Evolutionary conservation across 2,113 vertebrate genomes (phyloP).

Genomic region (Australoheros scitulus): DNA sequence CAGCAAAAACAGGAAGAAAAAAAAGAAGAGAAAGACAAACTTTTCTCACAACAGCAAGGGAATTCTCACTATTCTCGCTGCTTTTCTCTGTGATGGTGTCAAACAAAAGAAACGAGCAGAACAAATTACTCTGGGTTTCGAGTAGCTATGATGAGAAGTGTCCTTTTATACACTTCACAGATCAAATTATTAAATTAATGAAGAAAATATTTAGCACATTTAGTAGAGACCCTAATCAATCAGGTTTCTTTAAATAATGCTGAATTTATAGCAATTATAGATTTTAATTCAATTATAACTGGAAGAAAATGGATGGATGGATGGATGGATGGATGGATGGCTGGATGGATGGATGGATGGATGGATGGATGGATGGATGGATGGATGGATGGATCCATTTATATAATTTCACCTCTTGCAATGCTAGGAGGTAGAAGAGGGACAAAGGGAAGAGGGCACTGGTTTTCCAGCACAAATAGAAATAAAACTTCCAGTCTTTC

Average conservation of each 20-base stretch:
- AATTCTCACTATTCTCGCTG: not conserved
- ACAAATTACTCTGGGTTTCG: not conserved
- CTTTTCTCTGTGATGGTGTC: not conserved
- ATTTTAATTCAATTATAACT: not conserved
- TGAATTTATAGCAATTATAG: no score
- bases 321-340: no score
- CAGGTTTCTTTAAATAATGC: no score
- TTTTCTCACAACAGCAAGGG: not conserved
- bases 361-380: no score
- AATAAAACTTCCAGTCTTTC: not conserved
- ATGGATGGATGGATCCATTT: no score
- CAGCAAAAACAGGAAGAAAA: not conserved
- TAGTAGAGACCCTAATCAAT: no score
- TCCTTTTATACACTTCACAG: not conserved
- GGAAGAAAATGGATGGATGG: no score
- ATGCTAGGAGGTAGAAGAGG: not conserved
- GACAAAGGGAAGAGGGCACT: not conserved
- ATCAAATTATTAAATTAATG: not conserved
- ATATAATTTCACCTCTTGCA: not conserved
- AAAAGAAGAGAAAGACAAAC: not conserved
- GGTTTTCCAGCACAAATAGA: not conserved
- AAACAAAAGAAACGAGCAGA: no score
- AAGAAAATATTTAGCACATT: not conserved
- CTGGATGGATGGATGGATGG: no score
- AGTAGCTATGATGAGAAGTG: not conserved